These are phyloP conservation scores for Glomeris marginata DNA, from an alignment of 2,888 invertebrate species.

Conservation along the genomic window DNA sequence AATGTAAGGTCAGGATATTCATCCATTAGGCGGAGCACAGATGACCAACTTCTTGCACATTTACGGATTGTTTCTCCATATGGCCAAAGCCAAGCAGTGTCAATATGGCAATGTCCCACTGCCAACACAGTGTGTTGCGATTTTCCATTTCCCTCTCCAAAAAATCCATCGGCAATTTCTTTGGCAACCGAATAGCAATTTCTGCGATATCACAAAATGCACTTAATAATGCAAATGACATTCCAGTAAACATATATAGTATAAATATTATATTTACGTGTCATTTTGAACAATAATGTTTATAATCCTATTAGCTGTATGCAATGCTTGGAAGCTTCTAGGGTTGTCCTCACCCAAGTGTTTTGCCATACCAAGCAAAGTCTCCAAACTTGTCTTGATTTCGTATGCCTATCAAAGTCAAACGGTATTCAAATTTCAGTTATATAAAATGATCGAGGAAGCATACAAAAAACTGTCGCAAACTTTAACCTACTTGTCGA, in stretches of 20 bases:
- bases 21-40: slow-evolving; percentile 33
- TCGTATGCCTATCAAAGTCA: slow-evolving; percentile 23
- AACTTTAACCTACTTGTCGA: slow-evolving; percentile 18
- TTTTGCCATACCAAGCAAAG: slow-evolving; percentile 32
- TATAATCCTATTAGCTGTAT: slow-evolving; percentile 34
- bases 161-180: slow-evolving; percentile 29
- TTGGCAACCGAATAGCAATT: slow-evolving; percentile 24
- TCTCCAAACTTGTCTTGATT: slow-evolving; percentile 31
- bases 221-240: neutral
- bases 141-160: slow-evolving; percentile 30
- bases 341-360: slow-evolving; percentile 27
- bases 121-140: slow-evolving; percentile 32
- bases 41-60: slow-evolving; percentile 35
- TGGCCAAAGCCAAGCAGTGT: slow-evolving; percentile 39
- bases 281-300: slow-evolving; percentile 28
- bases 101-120: slow-evolving; percentile 38
- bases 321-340: slow-evolving; percentile 33
- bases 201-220: neutral
- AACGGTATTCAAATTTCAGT: neutral
- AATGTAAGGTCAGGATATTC: slow-evolving; percentile 32
- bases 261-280: slow-evolving; percentile 9
- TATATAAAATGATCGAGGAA: neutral
- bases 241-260: neutral
- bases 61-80: slow-evolving; percentile 37
- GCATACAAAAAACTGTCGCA: too few species aligned